Percentiles rank a stretch among this genome's conserved stretches.
Evolutionary conservation across 2,888 invertebrate species (phyloP).

Genomic region (Drosophila mettleri): DNA sequence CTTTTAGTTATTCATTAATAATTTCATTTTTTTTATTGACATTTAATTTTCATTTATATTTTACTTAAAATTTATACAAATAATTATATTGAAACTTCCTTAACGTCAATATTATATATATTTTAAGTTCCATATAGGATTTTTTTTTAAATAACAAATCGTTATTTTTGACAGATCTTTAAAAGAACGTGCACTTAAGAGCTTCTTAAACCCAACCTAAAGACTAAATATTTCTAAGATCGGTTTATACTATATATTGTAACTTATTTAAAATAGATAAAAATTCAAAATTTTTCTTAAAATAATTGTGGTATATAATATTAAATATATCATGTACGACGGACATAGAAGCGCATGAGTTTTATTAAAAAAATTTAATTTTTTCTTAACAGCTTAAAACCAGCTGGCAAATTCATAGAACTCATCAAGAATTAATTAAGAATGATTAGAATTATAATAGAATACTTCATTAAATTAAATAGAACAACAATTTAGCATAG

Average conservation of each 20-base stretch:
- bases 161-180: neutral
- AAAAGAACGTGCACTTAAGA: neutral
- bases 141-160: neutral
- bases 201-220: slow-evolving; percentile 5
- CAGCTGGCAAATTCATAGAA: neutral
- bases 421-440: too few relatives aligned
- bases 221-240: slow-evolving; percentile 9
- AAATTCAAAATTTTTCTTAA: neutral
- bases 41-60: neutral
- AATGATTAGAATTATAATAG: too few relatives aligned
- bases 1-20: neutral
- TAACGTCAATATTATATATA: neutral
- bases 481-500: neutral
- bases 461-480: neutral
- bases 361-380: neutral
- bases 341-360: too few relatives aligned
- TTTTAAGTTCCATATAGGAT: neutral
- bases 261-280: neutral
- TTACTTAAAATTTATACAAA: neutral
- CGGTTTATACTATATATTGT: neutral
- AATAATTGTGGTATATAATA: neutral
- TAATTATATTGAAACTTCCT: neutral
- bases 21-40: too few relatives aligned
- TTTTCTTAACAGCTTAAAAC: neutral
- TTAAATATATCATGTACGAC: neutral